Base-by-base conservation (phyloP, 1,140 invertebrate species). In the Lamellibrachia luymesi region DNA sequence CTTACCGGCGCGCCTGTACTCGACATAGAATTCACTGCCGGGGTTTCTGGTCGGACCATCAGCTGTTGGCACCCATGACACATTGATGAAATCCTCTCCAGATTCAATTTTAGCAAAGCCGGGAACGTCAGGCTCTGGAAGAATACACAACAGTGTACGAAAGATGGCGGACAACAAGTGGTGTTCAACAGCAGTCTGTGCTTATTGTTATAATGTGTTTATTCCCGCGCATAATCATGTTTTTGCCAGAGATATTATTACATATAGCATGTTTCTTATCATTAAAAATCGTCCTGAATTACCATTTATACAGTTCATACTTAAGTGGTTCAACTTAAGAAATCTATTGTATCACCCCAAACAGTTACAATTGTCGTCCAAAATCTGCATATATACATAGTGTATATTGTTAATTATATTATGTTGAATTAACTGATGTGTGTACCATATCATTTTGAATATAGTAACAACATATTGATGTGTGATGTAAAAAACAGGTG, bases 41-140 rank as follows among this genome's bases (percentile, higher is more conserved):
- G 93, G 93, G 64, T 94, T 94, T 51, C 64, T 8, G 2, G 89
- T 90, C n/a, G 92, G 52, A 8, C 90, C 93, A 6, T 93, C 92
- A 6, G 51, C 92, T 1, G 90, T 51, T 2, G 93, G 92, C 7
- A 52, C 89, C 90, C 90, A 94, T 27, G 93, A 94, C 49, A 94
- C 93, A 80, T 93, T 93, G 51, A 94, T 50, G n/a, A 27, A 94
- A 50, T 91, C 51, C 50, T 94, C 92, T 27, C 93, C 93, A 27
- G 92, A 27, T 22, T 94, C 92, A 38, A 94, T 49, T 4, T 52
- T 17, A 25, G 38, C 93, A 38, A 93, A 27, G 10, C 91, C 80
- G 90, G 93, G 93, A 6, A 90, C 52, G 50, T 92, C 92, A 10
- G 93, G 93, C 5, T 64, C 93, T 93, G 92, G 1, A 92, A 38